Conservation (phyloP, 2,797 vertebrate genomes). For the Melanotaenia maccullochi region DNA sequence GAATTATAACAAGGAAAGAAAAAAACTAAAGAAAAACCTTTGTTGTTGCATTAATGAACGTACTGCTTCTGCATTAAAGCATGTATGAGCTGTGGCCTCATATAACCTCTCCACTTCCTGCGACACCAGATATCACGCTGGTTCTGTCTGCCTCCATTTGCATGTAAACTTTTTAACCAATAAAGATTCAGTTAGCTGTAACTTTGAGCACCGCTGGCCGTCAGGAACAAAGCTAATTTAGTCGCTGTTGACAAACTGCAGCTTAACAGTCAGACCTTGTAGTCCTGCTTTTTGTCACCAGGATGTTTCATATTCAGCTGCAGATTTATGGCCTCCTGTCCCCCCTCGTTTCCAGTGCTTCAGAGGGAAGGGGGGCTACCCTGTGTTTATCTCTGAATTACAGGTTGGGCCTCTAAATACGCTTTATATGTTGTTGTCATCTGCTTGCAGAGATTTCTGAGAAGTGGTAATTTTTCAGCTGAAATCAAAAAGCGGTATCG, state of each 20-base stretch:
- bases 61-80: not conserved
- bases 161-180: slow-evolving; percentile 16
- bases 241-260: slow-evolving; percentile 35
- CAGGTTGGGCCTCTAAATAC: slow-evolving; percentile 58
- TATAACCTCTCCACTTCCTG: not conserved
- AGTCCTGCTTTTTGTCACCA: slow-evolving; percentile 32
- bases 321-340: slow-evolving; percentile 34
- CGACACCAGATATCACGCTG: not conserved
- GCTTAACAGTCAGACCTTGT: slow-evolving; percentile 33
- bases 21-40: not conserved
- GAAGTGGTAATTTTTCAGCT: slow-evolving; percentile 59
- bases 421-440: slow-evolving; percentile 61
- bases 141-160: not conserved
- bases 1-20: not conserved
- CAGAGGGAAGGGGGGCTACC: slow-evolving; percentile 24
- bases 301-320: slow-evolving; percentile 22
- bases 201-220: not conserved
- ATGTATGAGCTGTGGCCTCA: not conserved
- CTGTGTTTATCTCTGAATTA: slow-evolving; percentile 59
- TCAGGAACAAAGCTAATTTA: slow-evolving; percentile 29
- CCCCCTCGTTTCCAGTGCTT: slow-evolving; percentile 25
- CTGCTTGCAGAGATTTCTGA: slow-evolving; percentile 56
- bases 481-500: slow-evolving; percentile 71
- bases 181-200: not conserved
- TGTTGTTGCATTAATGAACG: not conserved